phyloP scores from a whole-genome alignment of 2,888 invertebrate species.

The Amiota communis region DNA sequence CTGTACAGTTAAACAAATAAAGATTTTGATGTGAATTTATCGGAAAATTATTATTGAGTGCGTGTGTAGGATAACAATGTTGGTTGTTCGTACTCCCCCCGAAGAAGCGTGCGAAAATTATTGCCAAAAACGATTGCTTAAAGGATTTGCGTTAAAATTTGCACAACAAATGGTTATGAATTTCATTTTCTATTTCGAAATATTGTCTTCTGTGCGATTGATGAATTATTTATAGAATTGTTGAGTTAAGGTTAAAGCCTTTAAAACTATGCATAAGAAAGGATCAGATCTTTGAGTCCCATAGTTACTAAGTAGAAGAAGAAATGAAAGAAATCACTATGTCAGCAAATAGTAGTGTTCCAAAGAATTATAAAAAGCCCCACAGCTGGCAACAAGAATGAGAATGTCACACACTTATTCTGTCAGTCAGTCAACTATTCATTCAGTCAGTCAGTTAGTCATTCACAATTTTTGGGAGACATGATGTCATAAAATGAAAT shows the following conservation, averaged over 20 bases:
- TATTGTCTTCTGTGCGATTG: slow-evolving; percentile 36
- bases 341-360: neutral
- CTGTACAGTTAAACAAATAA: slow-evolving; percentile 53
- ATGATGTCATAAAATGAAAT: slow-evolving; percentile 61
- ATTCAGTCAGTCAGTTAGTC: slow-evolving; percentile 40
- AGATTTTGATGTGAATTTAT: slow-evolving; percentile 66
- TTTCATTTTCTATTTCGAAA: slow-evolving; percentile 41
- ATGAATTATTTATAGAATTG: slow-evolving; percentile 29
- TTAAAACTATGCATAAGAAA: neutral
- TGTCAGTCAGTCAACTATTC: slow-evolving; percentile 37
- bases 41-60: slow-evolving; percentile 39
- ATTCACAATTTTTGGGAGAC: slow-evolving; percentile 38
- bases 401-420: slow-evolving; percentile 41
- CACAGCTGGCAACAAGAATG: too few relatives aligned
- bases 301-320: too few relatives aligned
- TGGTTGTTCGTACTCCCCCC: neutral
- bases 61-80: neutral
- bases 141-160: slow-evolving; percentile 57
- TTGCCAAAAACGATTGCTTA: slow-evolving; percentile 2
- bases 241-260: neutral
- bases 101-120: slow-evolving; percentile 57
- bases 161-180: slow-evolving; percentile 72
- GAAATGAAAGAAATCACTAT: neutral
- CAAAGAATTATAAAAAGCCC: too few relatives aligned
- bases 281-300: neutral